Evolutionary conservation across 2,888 invertebrate genomes (phyloP), one percentile per base, ranked within the genome.

Genomic region (Melanostoma mellinum): DNA sequence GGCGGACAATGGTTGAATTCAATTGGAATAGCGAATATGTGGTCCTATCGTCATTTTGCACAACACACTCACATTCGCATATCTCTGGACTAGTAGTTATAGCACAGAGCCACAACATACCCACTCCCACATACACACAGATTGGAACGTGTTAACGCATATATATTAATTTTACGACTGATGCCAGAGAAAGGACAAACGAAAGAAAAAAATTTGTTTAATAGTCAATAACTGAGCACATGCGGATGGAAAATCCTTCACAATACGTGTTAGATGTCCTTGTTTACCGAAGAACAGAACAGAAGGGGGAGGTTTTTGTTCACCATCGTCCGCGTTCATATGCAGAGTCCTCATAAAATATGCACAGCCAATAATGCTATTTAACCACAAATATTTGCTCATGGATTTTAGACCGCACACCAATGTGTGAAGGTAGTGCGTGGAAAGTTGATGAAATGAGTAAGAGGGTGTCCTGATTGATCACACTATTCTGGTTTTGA

Each of bases 91-190:
- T 56, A 36, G 32, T 53, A 42, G 32, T 38, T 48, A 38, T 9
- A 53, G 52, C 71, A 44, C 71, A 73, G 30, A 73, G 44, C 42
- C 65, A 52, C 35, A 75, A 65, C 67, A 75, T n/a, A n/a, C 67
- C 67, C 67, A 61, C 58, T 52, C 38, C 36, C 35, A 36, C 42
- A 36, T 55, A 74, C 53, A 72, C 71, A 79, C 74, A 55, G 53
- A 50, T 36, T 74, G 84, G 67, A 79, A 79, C 84, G 84, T 84
- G 84, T 84, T 84, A 60, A 79, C 79, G 84, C 84, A 84, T 84
- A 79, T 84, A 84, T 84, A 53, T 79, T 69, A 75, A 65, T 75
- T 65, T 78, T 38, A 35, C 63, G 20, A 33, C 36, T 38, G 32
- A 30, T 3, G 32, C 30, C 33, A 42, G 20, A 55, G 46, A 40